Evolutionary conservation across 2,113 vertebrate genomes (phyloP), one percentile per base, ranked within the genome.

Genomic region (Cinclus cinclus): DNA sequence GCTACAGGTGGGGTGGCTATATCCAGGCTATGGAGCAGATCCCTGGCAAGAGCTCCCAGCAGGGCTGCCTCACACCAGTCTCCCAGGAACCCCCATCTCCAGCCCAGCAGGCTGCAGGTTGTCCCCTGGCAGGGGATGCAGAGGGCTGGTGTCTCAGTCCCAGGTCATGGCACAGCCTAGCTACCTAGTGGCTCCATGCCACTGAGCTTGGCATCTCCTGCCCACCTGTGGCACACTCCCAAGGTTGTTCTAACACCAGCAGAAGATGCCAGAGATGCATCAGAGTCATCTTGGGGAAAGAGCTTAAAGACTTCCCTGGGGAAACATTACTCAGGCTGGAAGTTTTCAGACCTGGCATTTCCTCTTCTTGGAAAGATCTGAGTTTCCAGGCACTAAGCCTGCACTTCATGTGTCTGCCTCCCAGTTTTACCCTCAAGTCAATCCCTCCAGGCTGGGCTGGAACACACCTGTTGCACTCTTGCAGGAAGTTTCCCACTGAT

Each of bases 321-420:
- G 95, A 83, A 94, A 81, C 79, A 95, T 94, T 47, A 35, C 17
- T 78, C 77, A 89, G 52, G 20, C 64, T 92, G 60, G 56, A 92
- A 81, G 56, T 86, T 89, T 92, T 88, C 80, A 78, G 52, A 63
- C 47, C 39, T 93, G 64, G 13, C 56, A 13, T 49, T 78, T 89
- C 42, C 55, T 84, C 74, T 95, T 89, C 92, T 94, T 97, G 91
- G 89, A 92, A 94, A 68, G 95, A 83, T 27, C 56, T 1, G 22
- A 47, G 60, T 75, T 93, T 93, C 73, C 83, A 93, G 83, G 75
- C 86, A 67, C 68, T 37, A 64, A 74, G 47, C 42, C 71, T 81
- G 71, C 46, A 88, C 76, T 78, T 84, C 65, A 63, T 2, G 5
- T 3, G 13, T 20, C 55, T 70, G 35, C 59, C 24, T 88, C 55